Evolutionary conservation across 2,113 vertebrate genomes (phyloP), one percentile per base, ranked within the genome.

Genomic region (Solenodon paradoxus): DNA sequence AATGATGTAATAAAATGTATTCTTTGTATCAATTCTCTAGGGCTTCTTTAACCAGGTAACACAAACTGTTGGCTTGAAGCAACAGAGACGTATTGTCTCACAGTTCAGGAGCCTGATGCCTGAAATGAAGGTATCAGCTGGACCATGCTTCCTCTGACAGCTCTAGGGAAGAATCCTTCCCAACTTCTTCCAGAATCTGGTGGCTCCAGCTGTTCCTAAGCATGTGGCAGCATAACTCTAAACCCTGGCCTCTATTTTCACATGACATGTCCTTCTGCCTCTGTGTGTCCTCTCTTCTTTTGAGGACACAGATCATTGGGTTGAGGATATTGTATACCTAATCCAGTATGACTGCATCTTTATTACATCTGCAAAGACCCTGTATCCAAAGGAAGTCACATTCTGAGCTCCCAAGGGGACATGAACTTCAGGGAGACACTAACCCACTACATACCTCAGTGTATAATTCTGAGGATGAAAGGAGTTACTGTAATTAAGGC

Each of bases 321-420:
- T 69, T 57, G 49, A 79, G 80, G 30, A 40, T 55, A 57, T 3
- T 68, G 38, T 19, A 42, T 49, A 72, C 5, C n/a, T 53, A 47
- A 49, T 75, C 20, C 19, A 16, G 8, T 35, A 38, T n/a, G 20
- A 17, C 24, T 53, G 64, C 22, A 47, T 82, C 30, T 13, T 87
- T 38, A 57, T 24, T 55, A 28, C 9, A 69, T 35, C 38, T 51
- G 1, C 69, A 53, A 91, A 83, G 74, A 57, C 5, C 8, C 3
- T 30, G 26, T 86, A 85, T 77, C 13, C 71, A 53, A 64, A 30
- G 45, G 63, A 88, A 22, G 40, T 86, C 40, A 82, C 47, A 55
- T 86, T 72, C 38, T 90, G 28, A 92, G 28, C 17, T 75, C 94
- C 32, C 22, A 63, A 10, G 16, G 82, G 20, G 7, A 78, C 64